phyloP scores from a whole-genome alignment of 2,113 vertebrate genomes.

The Zosterops japonicus region DNA sequence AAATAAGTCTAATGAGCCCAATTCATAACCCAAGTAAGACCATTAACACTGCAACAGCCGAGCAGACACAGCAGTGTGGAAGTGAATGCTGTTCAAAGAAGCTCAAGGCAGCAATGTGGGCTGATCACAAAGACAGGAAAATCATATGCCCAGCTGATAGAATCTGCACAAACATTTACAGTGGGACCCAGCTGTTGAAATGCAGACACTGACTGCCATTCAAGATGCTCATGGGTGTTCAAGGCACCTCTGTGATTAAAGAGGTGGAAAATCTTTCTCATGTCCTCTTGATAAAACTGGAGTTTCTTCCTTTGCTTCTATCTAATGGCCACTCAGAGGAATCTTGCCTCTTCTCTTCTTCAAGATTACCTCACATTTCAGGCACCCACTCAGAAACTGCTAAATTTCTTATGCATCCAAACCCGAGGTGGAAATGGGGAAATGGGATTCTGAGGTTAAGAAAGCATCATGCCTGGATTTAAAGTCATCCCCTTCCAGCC shows the following conservation, averaged over 20 bases:
- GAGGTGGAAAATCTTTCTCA: background rate
- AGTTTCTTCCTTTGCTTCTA: background rate
- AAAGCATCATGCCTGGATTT: background rate
- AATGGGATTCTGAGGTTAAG: background rate
- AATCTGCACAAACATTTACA: background rate
- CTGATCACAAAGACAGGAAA: background rate
- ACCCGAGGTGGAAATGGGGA: background rate
- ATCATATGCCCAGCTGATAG: background rate
- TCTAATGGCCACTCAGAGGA: background rate
- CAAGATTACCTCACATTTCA: background rate
- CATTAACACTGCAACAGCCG: background rate
- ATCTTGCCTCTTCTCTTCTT: background rate
- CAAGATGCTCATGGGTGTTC: rapidly evolving
- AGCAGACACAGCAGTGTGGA: background rate
- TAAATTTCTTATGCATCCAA: background rate
- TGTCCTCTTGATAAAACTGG: background rate
- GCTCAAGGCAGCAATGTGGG: background rate
- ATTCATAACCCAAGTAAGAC: slow-evolving; percentile 42
- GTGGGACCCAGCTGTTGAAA: background rate
- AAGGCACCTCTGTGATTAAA: background rate
- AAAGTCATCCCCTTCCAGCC: background rate
- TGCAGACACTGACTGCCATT: background rate
- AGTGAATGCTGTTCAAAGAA: background rate
- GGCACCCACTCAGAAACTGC: background rate
- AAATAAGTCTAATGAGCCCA: slow-evolving; percentile 37